Percentiles rank a stretch among this genome's conserved stretches.
These are phyloP conservation scores for Philereme vetulata DNA, from an alignment of 2,888 invertebrate species.

Conservation along the genomic window DNA sequence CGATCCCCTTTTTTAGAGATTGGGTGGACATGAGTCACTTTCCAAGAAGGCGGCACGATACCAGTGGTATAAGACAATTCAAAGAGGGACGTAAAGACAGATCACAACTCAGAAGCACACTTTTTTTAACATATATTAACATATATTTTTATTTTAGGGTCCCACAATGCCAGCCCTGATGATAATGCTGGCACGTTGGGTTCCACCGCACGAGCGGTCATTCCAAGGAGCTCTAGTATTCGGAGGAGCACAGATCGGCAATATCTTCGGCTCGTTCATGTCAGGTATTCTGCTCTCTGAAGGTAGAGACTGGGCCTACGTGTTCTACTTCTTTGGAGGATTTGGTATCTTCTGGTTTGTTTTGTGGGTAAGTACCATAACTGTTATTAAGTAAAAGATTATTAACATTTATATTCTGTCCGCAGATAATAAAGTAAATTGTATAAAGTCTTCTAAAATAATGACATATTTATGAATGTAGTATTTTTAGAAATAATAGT, in stretches of 20 bases:
- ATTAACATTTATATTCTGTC: too few species aligned
- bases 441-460: too few species aligned
- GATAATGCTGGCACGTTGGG: conserved; percentile 85
- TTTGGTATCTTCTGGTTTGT: conserved; percentile 82
- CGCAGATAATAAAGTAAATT: too few species aligned
- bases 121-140: too few species aligned
- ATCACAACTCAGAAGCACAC: too few species aligned
- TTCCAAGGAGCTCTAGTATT: conserved; percentile 84
- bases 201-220: conserved; percentile 83
- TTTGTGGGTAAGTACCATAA: conserved; percentile 68
- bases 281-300: conserved; percentile 78
- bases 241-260: conserved; percentile 84
- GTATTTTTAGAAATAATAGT: too few species aligned
- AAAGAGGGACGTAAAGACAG: too few species aligned
- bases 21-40: too few species aligned
- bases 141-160: conserved; percentile 79
- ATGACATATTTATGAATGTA: too few species aligned
- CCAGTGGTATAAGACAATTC: too few species aligned
- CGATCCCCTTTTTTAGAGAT: too few species aligned
- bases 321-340: conserved; percentile 85
- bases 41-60: too few species aligned
- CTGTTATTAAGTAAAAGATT: not conserved
- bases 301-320: conserved; percentile 80
- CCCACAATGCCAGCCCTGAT: conserved; percentile 89
- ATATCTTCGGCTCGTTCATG: conserved; percentile 81